Percentiles rank a stretch among this genome's conserved stretches.
These are phyloP conservation scores for Sturnira hondurensis DNA, from an alignment of 2,113 vertebrate species.

Conservation along the genomic window DNA sequence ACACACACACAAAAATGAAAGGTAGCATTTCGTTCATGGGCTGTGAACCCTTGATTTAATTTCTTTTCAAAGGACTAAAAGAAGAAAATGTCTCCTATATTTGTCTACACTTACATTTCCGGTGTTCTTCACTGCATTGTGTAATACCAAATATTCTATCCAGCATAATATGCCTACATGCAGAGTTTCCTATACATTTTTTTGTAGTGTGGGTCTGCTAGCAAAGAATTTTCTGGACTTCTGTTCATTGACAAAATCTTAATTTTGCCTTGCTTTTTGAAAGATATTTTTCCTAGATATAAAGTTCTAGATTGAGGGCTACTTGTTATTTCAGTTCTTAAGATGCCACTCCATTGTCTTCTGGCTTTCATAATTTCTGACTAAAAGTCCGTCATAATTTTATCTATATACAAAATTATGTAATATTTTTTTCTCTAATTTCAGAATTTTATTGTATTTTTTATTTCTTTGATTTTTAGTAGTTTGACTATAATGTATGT, in stretches of 20 bases:
- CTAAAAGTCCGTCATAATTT: not conserved
- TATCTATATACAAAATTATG: not conserved
- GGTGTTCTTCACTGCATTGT: not conserved
- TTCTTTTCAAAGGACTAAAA: conserved; percentile 15
- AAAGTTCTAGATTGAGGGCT: not conserved
- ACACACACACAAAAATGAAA: not conserved
- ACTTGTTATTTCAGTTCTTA: not conserved
- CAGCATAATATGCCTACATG: not conserved
- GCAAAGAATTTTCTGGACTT: not conserved
- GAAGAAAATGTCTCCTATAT: not conserved
- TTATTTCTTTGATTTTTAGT: not conserved
- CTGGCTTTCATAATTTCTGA: not conserved
- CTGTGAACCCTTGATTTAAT: not conserved
- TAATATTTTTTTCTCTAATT: not conserved
- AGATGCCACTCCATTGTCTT: not conserved
- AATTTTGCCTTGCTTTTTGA: not conserved
- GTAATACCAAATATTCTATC: not conserved
- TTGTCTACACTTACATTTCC: not conserved
- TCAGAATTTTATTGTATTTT: not conserved
- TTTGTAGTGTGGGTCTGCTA: not conserved
- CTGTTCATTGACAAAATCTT: not conserved
- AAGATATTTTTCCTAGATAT: not conserved
- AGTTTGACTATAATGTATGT: not conserved
- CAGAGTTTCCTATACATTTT: not conserved
- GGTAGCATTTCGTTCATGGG: not conserved